Base-by-base conservation (phyloP, 2,888 invertebrate genomes). In the Drosophila pseudotalamancana region DNA sequence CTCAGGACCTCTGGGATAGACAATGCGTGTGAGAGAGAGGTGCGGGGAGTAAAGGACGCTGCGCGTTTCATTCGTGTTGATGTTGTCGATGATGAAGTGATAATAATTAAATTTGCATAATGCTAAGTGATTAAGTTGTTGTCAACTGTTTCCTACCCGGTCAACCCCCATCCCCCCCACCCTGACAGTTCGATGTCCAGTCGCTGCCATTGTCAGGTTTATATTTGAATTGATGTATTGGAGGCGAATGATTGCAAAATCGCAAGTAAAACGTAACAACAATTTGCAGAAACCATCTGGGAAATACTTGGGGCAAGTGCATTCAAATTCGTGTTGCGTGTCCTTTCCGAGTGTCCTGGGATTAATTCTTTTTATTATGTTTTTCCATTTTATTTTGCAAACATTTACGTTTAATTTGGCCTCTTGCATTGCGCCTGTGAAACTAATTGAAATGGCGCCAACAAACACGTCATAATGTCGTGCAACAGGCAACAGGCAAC, bases 71-170 rank as follows among this genome's bases (percentile, higher is more conserved):
- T 59, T 70, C 61, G 68, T 72, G 64, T 59, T 63, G 73, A 78
- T 61, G 66, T 67, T 64, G 69, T 63, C 67, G 81, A 87, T 72
- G 81, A 87, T 84, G 87, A 83, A 87, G 84, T 84, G 87, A 84
- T 87, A 84, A 87, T 87, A 83, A 84, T 84, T 84, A 84, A 87
- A 87, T 84, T 84, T 84, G 87, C 83, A 87, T 84, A 84, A 84
- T 87, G 81, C 72, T 87, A 84, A 84, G 87, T 84, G 87, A 84
- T 84, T 84, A 87, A 87, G 78, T 84, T 84, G 87, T 82, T 77
- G 87, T 72, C 87, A 72, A 50, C 78, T 55, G 75, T 62, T 69
- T 74, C 57, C n/a, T n/a, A n/a, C n/a, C n/a, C n/a, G n/a, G n/a
- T n/a, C n/a, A n/a, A n/a, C n/a, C n/a, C n/a, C n/a, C n/a, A n/a